Evolutionary conservation across 2,113 vertebrate species (phyloP).

Genomic region (Phyllopteryx taeniolatus): DNA sequence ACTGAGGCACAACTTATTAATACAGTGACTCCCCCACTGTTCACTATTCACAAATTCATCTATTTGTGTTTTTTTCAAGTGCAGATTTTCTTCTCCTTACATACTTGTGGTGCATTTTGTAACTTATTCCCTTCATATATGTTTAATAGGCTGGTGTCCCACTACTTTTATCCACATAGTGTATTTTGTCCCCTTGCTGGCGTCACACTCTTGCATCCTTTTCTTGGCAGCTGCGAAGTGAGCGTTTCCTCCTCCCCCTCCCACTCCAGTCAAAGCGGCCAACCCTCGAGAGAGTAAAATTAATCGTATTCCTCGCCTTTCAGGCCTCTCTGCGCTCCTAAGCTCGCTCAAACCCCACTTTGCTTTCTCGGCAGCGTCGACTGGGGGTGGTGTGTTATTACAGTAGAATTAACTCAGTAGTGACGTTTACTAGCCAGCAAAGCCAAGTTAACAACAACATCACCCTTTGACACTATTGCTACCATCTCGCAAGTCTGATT

Average conservation of each 20-base stretch:
- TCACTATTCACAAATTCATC: no score
- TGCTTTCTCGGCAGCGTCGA: slow-evolving; percentile 36
- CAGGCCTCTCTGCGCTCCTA: slow-evolving; percentile 60
- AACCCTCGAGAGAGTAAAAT: slow-evolving; percentile 64
- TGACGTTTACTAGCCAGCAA: slow-evolving; percentile 39
- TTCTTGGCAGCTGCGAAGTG: slow-evolving; percentile 46
- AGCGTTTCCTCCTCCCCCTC: slow-evolving; percentile 37
- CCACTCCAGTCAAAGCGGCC: slow-evolving; percentile 31
- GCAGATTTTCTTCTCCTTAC: no score
- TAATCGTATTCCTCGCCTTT: slow-evolving; percentile 73
- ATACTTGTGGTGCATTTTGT: no score
- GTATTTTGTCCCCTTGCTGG: slow-evolving; percentile 24
- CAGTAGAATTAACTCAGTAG: slow-evolving; percentile 37
- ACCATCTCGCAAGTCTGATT: background rate
- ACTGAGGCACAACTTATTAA: background rate
- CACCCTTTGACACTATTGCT: background rate
- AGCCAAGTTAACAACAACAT: slow-evolving; percentile 28
- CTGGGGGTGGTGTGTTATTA: slow-evolving; percentile 48
- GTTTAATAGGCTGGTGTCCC: background rate
- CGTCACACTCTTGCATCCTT: slow-evolving; percentile 25
- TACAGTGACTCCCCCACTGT: background rate
- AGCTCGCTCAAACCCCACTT: slow-evolving; percentile 57
- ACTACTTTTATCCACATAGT: background rate
- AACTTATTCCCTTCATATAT: no score
- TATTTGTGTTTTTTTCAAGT: no score